phyloP scores from a whole-genome alignment of 2,888 invertebrate genomes.

The Mactromeris polynyma region DNA sequence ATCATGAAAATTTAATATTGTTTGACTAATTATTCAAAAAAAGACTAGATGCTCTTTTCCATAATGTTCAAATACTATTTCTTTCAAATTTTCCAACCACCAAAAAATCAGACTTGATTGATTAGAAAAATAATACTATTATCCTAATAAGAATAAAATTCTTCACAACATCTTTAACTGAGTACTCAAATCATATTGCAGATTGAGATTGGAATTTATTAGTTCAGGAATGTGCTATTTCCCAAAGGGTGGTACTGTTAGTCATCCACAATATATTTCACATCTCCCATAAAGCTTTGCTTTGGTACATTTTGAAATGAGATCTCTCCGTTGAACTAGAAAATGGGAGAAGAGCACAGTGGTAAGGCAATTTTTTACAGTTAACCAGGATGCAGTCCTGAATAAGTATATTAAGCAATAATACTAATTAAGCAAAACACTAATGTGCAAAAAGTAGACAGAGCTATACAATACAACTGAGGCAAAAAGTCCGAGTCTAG shows the following conservation, averaged over 20 bases:
- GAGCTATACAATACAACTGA: too few species aligned
- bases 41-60: not conserved
- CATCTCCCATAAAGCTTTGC: not conserved
- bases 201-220: not conserved
- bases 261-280: not conserved
- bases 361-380: too few species aligned
- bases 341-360: not conserved
- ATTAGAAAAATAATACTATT: constrained; percentile 19
- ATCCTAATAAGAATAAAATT: constrained; percentile 11
- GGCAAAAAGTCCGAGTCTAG: too few species aligned
- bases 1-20: not conserved
- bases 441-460: too few species aligned
- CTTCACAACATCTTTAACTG: not conserved
- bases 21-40: not conserved
- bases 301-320: not conserved
- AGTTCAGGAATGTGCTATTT: constrained; percentile 3
- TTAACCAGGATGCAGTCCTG: too few species aligned
- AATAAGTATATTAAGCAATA: too few species aligned
- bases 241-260: not conserved
- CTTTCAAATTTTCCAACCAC: not conserved
- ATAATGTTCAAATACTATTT: constrained; percentile 17
- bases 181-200: constrained; percentile 16
- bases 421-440: too few species aligned
- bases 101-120: constrained; percentile 15
- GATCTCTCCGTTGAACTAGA: not conserved